Base-by-base conservation (phyloP, 2,888 invertebrate genomes). In the Laspeyria flexula region DNA sequence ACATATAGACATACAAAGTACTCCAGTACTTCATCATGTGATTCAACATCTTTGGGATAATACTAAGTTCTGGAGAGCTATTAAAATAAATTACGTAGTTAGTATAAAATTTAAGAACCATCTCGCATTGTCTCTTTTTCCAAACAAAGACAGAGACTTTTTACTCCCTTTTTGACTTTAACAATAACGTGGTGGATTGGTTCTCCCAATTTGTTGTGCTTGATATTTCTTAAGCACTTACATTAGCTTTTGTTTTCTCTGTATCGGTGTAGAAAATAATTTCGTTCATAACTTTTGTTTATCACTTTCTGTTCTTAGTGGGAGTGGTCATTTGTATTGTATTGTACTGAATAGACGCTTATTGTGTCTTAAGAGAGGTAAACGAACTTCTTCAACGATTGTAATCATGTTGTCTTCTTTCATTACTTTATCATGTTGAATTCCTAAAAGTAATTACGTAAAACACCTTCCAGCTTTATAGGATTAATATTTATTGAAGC, bases 161-260 rank as follows among this genome's bases (percentile, higher is more conserved):
- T 35, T 37, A 39, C 16, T 48, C 33, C 41, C 40, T 62, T 55
- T 56, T 49, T 49, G 30, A 51, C 18, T 49, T 29, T 23, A 50
- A 60, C 54, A 64, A 60, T 42, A 46, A 41, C 37, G 9, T 43
- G 41, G 23, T 39, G 41, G 40, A 57, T 50, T 55, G 16, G 43
- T 49, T 48, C 40, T 15, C 25, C 40, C 51, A 47, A 62, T 62
- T 66, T 44, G 56, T 55, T 55, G 43, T 53, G 55, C 55, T 50
- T 55, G 39, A 44, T 42, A 42, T 48, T 59, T 56, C 47, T 55
- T 29, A 37, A 52, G 51, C 47, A 48, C 52, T 18, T 29, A 18
- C 6, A 44, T 37, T 12, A 31, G 10, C 33, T 43, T 47, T 51
- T 52, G 59, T 62, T 55, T 43, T 42, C 39, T 43, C 30, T 12